Percentiles rank a stretch among this genome's conserved stretches.
Conservation (phyloP, 2,888 invertebrate genomes). For the Amblyteles armatorius region DNA sequence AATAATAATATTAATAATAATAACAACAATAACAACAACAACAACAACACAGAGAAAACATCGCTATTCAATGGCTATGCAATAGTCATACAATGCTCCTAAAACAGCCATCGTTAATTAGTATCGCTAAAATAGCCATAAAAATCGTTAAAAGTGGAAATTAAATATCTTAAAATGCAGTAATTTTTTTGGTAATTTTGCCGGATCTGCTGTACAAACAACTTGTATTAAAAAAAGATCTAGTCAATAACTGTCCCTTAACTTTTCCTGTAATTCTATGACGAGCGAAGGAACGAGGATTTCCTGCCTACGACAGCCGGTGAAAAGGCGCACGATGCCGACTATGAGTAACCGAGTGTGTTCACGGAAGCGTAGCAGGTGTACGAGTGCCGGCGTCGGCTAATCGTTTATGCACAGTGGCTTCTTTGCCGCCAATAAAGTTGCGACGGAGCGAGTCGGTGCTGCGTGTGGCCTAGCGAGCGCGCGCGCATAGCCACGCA, state of each 20-base stretch:
- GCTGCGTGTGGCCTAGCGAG: slow-evolving; percentile 70
- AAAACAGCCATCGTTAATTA: no score
- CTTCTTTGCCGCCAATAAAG: slow-evolving; percentile 81
- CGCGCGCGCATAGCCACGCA: slow-evolving; percentile 54
- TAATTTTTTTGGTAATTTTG: no score
- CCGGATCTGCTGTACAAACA: no score
- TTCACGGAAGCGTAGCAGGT: slow-evolving; percentile 72
- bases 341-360: slow-evolving; percentile 35
- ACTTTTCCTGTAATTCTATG: slow-evolving; percentile 17
- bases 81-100: no score
- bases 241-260: neutral
- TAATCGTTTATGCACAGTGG: slow-evolving; percentile 82
- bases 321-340: neutral
- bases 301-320: slow-evolving; percentile 43
- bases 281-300: slow-evolving; percentile 35
- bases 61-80: no score
- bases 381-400: slow-evolving; percentile 77
- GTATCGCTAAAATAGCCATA: no score
- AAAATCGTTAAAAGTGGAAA: no score
- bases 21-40: no score
- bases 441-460: slow-evolving; percentile 74
- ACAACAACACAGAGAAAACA: no score
- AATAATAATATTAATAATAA: no score
- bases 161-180: no score
- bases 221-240: neutral